Percentiles rank a stretch among this genome's conserved stretches.
Evolutionary conservation across 2,113 vertebrate species (phyloP).

Genomic region (Paralichthys olivaceus): DNA sequence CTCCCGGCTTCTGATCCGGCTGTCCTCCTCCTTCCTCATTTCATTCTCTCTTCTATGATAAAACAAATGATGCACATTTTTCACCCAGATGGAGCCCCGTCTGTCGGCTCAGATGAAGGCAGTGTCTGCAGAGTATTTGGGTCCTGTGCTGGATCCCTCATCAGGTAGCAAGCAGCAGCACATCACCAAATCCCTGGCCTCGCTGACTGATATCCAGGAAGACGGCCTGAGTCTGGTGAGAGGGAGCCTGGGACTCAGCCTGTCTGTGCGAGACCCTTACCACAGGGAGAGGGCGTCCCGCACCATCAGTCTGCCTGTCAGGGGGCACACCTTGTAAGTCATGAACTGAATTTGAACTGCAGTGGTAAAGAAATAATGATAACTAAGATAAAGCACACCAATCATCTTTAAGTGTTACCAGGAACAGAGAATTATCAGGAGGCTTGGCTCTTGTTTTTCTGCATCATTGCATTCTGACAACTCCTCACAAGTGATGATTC

Average conservation of each 20-base stretch:
- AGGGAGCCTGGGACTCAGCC: slow-evolving; percentile 78
- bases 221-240: slow-evolving; percentile 75
- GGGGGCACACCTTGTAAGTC: slow-evolving; percentile 96
- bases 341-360: background rate
- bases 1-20: background rate
- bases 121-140: slow-evolving; percentile 92
- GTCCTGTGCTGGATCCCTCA: slow-evolving; percentile 87
- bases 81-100: slow-evolving; percentile 89
- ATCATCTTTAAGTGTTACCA: background rate
- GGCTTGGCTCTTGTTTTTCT: background rate
- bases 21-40: background rate
- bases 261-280: slow-evolving; percentile 85
- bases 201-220: slow-evolving; percentile 95
- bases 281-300: slow-evolving; percentile 89
- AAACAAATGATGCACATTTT: slow-evolving; percentile 15
- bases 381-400: background rate
- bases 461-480: background rate
- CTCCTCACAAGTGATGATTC: background rate
- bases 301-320: slow-evolving; percentile 91
- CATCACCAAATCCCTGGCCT: slow-evolving; percentile 96
- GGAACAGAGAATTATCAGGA: background rate
- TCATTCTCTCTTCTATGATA: background rate
- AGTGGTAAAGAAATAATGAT: background rate
- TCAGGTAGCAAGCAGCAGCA: slow-evolving; percentile 83
- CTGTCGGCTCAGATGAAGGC: slow-evolving; percentile 96